Evolutionary conservation across 1,140 invertebrate genomes (phyloP).

Genomic region (Drosophila nebulosa): DNA sequence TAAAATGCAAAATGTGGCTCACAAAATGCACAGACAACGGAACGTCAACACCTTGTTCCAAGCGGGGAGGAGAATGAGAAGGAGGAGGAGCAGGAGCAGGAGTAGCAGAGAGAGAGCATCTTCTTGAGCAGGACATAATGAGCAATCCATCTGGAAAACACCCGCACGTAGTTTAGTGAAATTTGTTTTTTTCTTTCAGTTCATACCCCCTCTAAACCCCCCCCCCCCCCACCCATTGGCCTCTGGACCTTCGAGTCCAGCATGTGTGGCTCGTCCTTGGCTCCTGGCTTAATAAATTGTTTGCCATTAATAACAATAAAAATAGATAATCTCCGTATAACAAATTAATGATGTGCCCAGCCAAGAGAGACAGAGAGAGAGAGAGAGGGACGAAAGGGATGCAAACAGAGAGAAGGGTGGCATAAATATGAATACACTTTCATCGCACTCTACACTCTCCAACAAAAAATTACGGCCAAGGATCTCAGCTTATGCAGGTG

Average conservation of each 20-base stretch:
- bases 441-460: slow-evolving; percentile 29
- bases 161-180: slow-evolving; percentile 78
- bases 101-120: slow-evolving; percentile 1
- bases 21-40: slow-evolving; percentile 38
- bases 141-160: slow-evolving; percentile 75
- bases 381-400: not conserved
- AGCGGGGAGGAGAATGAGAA: not conserved
- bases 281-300: slow-evolving; percentile 78
- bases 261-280: slow-evolving; percentile 33
- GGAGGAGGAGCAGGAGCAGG: not conserved
- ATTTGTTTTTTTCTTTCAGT: slow-evolving; percentile 37
- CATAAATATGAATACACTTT: slow-evolving; percentile 69
- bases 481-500: too few relatives aligned
- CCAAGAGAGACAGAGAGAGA: slow-evolving; percentile 10
- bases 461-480: slow-evolving; percentile 11
- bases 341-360: slow-evolving; percentile 78
- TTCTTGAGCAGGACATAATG: slow-evolving; percentile 48
- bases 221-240: not conserved
- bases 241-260: slow-evolving; percentile 1
- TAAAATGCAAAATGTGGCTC: slow-evolving; percentile 41
- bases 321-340: slow-evolving; percentile 81
- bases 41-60: slow-evolving; percentile 65
- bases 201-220: slow-evolving; percentile 55
- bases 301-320: slow-evolving; percentile 81
- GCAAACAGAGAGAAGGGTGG: not conserved